Base-by-base conservation (phyloP, 2,888 invertebrate genomes). In the Drosophila greeni region DNA sequence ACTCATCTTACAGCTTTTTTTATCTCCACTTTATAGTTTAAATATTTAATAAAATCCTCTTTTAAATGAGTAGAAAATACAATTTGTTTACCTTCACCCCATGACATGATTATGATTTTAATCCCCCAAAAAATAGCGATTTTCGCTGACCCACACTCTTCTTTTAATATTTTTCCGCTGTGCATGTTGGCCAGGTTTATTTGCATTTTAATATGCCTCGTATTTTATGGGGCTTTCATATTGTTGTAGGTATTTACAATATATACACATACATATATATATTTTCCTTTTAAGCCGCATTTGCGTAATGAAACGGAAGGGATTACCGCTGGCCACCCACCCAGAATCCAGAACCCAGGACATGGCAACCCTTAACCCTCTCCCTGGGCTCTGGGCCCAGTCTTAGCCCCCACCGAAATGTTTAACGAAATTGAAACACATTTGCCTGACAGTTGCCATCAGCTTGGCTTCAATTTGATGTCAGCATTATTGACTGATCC, bases 401-500 rank as follows among this genome's bases (percentile, higher is more conserved):
- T n/a, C 45, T 33, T 23, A 36, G 33, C 20, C 47, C 31, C 45
- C 18, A 23, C 40, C 40, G 58, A 74, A 58, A 42, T 42, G 70
- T 75, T 72, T 49, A 79, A 57, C 57, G 57, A 72, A 82, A 76
- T 70, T 76, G 77, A 80, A 82, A 76, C 76, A 70, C 65, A 58
- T 66, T 75, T 55, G 47, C 56, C 51, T 82, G 78, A 82, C 81
- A 78, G 75, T 45, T 53, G 60, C 55, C 82, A 74, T 76, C 79
- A 76, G 81, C 70, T 84, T 80, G 81, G 51, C 77, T 68, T 82
- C 73, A 80, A 66, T 71, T 69, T 62, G 70, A 72, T 82, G 79
- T 74, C 83, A 76, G 77, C 81, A 67, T 83, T 72, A 82, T 74
- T 76, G 79, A 84, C 77, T 76, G 79, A 82, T 80, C 83, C 85